A percentile compares a stretch with the other conserved stretches of the same genome.
phyloP scores from a whole-genome alignment of 1,140 invertebrate species.

The Penaeus indicus region DNA sequence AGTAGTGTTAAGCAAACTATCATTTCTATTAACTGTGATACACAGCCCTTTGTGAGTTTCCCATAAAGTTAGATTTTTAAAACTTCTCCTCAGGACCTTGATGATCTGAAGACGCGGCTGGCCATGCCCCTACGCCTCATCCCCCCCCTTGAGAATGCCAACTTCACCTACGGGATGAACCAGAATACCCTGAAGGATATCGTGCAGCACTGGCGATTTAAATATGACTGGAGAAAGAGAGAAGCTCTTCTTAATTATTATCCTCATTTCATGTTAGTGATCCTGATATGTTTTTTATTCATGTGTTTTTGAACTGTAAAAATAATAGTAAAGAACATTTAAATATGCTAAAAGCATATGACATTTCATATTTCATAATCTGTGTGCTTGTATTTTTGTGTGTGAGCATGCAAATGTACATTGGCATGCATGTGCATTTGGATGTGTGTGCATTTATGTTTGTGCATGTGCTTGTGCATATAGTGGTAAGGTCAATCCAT shows the following conservation, averaged over 20 bases:
- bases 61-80: too few species aligned
- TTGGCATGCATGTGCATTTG: neutral
- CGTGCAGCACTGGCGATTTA: conserved; percentile 80
- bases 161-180: conserved; percentile 85
- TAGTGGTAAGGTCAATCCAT: neutral
- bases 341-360: neutral
- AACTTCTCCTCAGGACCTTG: conserved; percentile 36
- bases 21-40: too few species aligned
- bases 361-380: neutral
- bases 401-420: neutral
- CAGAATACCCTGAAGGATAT: conserved; percentile 78
- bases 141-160: conserved; percentile 77
- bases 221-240: conserved; percentile 81
- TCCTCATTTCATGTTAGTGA: conserved; percentile 76
- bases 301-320: too few species aligned
- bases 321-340: too few species aligned
- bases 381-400: neutral
- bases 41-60: too few species aligned
- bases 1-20: too few species aligned
- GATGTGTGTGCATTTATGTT: neutral
- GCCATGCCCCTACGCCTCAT: conserved; percentile 64
- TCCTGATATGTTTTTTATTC: neutral
- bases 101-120: conserved; percentile 38
- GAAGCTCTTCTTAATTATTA: conserved; percentile 80
- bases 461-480: neutral